Base-by-base conservation (phyloP, 2,113 vertebrate genomes). In the Atrichornis clamosus region DNA sequence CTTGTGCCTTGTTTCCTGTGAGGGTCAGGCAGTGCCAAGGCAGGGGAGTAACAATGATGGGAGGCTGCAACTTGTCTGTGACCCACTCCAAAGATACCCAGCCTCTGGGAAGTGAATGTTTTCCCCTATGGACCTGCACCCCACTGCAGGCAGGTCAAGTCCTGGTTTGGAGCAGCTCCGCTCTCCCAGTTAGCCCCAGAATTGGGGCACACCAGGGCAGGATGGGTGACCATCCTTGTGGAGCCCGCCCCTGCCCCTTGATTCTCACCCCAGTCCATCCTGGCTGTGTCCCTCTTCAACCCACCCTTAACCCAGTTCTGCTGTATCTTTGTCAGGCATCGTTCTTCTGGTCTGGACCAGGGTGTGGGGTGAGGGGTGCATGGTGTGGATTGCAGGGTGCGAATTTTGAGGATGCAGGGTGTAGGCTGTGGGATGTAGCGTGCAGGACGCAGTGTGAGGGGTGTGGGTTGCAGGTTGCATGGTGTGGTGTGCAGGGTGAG, bases 21-120 rank as follows among this genome's bases (percentile, higher is more conserved):
- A 56, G 42, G 23, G 15, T 13, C 0, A 3, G 10, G 44, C 50
- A 62, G 49, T 21, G 24, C 55, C 50, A 37, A 49, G 46, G 64
- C 4, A 10, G 46, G 32, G 47, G 14, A 74, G 15, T 26, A 44
- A 59, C 42, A 60, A 2, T 0, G 4, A 42, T 13, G 12, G 13
- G 21, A 8, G 11, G 1, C 26, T 63, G 42, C 58, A 90, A 10
- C 52, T 44, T 44, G 75, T 7, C n/a, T 63, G 41, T 7, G 23
- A 42, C 39, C 41, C 68, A 21, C 8, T 37, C 35, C 49, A 35
- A 52, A 20, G 21, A 18, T 20, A 49, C 17, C 9, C 24, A 39
- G 18, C 41, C 17, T 76, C 39, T 10, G 28, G 18, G 46, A 91
- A 84, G 35, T 0, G 0, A 5, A 7, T 2, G 10, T 6, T 5